Evolutionary conservation across 2,797 vertebrate species (phyloP), one percentile per base, ranked within the genome.

Genomic region (Sitta carolinensis): DNA sequence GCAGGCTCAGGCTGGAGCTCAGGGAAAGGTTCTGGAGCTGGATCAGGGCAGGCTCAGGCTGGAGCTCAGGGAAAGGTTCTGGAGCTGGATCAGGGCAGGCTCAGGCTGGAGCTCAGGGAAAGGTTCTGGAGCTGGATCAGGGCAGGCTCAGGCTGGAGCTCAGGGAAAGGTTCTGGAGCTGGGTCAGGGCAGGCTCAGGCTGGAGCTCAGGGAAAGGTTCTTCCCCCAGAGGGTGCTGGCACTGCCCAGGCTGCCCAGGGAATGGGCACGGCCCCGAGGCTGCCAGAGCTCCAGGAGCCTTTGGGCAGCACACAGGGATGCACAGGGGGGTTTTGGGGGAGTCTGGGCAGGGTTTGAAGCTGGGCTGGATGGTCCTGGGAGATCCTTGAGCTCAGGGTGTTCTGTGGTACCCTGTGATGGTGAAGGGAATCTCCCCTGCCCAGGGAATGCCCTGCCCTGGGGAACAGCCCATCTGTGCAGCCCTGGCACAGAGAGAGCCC

Each of bases 321-420:
- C 7, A 3, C 55, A 47, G 55, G n/a, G 70, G 40, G 42, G 54
- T 54, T 38, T 6, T 47, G 43, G 42, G n/a, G n/a, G 16, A n/a
- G 21, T 40, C n/a, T 73, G 70, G 23, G 25, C 3, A 45, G 52
- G 1, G 0, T n/a, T n/a, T n/a, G n/a, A n/a, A n/a, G 25, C 3
- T 57, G 52, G 1, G 0, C 3, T 57, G 1, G 2, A 2, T 29
- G 6, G 29, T 45, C 74, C 32, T 6, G 1, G 25, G 47, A 20
- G 9, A 43, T 19, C 7, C 25, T 34, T 10, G 27, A 52, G 25
- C 48, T 3, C 59, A 23, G 38, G 23, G 1, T 1, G 4, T 19
- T 23, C 23, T n/a, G 30, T 42, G 48, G 21, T 16, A 7, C 38
- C 40, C 40, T 42, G 59, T 52, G 74, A 23, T 20, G 38, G 17